These are phyloP conservation scores for Porites lutea DNA, from an alignment of 64 coral and sea anemone species.

Conservation along the genomic window DNA sequence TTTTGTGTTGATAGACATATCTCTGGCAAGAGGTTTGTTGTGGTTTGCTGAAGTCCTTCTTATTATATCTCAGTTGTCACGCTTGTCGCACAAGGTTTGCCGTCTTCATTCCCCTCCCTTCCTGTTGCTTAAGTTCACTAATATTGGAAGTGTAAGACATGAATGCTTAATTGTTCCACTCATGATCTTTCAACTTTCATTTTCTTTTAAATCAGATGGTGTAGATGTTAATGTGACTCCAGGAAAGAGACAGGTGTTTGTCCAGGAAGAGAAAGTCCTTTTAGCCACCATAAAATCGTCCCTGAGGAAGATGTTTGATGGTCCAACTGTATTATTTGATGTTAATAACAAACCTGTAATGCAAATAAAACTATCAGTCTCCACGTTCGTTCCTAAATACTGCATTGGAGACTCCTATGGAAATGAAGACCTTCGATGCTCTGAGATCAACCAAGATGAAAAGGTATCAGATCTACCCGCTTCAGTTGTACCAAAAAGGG, in stretches of 20 bases:
- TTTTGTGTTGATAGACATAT: constrained; percentile 88
- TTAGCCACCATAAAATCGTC: constrained; percentile 82
- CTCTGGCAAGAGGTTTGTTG: constrained; percentile 82
- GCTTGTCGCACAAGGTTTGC: no score
- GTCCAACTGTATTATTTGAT: constrained; percentile 60
- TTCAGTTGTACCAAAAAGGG: not conserved
- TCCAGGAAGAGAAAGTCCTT: constrained; percentile 92
- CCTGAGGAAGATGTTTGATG: constrained; percentile 85
- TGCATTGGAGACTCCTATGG: not conserved
- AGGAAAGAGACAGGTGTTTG: constrained; percentile 93
- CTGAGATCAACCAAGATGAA: not conserved
- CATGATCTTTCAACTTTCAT: not conserved
- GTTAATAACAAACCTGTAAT: constrained; percentile 77
- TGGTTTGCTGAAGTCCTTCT: no score
- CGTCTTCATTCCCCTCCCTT: no score
- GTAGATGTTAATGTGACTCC: constrained; percentile 99
- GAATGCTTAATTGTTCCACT: no score
- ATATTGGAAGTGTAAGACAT: no score
- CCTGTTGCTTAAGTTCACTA: no score
- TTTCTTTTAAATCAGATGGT: constrained; percentile 57
- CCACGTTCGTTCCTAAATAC: not conserved
- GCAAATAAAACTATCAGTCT: constrained; percentile 29
- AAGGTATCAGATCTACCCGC: not conserved
- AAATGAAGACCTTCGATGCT: not conserved
- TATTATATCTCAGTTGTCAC: no score